Conservation (phyloP, 2,113 vertebrate species). For the Cygnus atratus region DNA sequence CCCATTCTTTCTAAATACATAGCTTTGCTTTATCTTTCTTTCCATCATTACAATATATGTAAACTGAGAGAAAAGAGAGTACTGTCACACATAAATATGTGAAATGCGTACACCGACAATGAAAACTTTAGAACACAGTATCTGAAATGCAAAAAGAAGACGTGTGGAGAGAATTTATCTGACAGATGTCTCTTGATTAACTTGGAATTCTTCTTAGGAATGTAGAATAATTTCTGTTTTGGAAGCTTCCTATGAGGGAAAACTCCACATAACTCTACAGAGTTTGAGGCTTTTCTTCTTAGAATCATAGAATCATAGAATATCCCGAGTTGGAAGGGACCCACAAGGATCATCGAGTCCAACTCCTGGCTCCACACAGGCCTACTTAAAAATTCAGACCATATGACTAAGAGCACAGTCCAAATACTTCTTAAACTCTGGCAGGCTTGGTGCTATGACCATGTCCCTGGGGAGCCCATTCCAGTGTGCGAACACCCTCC, state of each 20-base stretch:
- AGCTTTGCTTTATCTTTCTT: background rate
- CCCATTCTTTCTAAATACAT: background rate
- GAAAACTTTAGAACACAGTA: background rate
- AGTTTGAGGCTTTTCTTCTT: background rate
- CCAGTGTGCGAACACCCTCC: too few species aligned
- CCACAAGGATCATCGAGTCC: too few species aligned
- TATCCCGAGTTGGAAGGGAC: too few species aligned
- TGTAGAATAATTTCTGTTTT: background rate
- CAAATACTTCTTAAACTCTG: too few species aligned
- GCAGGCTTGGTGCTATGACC: too few species aligned
- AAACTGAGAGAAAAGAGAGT: background rate
- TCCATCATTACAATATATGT: background rate
- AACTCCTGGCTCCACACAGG: too few species aligned
- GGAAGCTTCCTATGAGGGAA: background rate
- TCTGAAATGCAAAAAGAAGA: background rate
- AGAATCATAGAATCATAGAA: too few species aligned
- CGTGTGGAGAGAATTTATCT: background rate
- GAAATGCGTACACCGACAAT: background rate
- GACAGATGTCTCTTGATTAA: background rate
- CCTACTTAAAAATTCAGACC: too few species aligned
- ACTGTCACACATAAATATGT: background rate
- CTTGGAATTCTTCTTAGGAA: background rate
- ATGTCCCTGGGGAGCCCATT: too few species aligned
- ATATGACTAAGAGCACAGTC: too few species aligned
- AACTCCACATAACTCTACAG: background rate